Conservation (phyloP, 2,888 invertebrate species). For the Rhaphigaster nebulosa region DNA sequence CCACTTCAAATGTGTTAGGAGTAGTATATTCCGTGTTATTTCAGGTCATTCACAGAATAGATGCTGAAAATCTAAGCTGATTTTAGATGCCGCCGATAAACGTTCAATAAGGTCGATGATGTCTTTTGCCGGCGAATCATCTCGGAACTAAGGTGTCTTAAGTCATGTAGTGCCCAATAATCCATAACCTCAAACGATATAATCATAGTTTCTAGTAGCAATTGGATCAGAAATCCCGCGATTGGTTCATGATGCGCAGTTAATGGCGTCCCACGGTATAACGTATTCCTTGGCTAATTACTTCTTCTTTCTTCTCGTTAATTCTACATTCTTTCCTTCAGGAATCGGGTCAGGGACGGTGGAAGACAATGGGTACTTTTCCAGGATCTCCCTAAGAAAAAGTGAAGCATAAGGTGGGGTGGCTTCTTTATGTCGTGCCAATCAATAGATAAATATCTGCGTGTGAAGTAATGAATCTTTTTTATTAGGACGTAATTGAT, state of each 20-base stretch:
- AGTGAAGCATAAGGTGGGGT: not conserved
- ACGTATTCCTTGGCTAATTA: not conserved
- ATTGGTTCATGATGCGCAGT: not conserved
- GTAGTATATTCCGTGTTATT: too few relatives aligned
- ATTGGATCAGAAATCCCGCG: not conserved
- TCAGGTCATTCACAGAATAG: too few relatives aligned
- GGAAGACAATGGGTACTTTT: slow-evolving; percentile 9
- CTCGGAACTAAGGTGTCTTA: not conserved
- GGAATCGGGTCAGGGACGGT: slow-evolving; percentile 10
- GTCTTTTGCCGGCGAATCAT: not conserved
- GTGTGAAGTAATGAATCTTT: not conserved
- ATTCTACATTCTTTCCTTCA: slow-evolving; percentile 22
- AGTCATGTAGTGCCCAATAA: not conserved
- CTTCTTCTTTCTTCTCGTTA: slow-evolving; percentile 31
- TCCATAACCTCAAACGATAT: not conserved
- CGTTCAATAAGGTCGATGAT: too few relatives aligned
- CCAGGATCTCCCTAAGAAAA: slow-evolving; percentile 35
- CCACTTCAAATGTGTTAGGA: too few relatives aligned
- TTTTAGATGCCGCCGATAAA: too few relatives aligned
- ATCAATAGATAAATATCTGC: not conserved
- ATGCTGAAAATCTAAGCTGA: too few relatives aligned
- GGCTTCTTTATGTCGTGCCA: not conserved
- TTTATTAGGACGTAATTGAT: not conserved
- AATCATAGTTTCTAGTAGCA: not conserved
- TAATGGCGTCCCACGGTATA: not conserved